phyloP scores from a whole-genome alignment of 2,888 invertebrate genomes.

The Mesopsocus fuscifrons region DNA sequence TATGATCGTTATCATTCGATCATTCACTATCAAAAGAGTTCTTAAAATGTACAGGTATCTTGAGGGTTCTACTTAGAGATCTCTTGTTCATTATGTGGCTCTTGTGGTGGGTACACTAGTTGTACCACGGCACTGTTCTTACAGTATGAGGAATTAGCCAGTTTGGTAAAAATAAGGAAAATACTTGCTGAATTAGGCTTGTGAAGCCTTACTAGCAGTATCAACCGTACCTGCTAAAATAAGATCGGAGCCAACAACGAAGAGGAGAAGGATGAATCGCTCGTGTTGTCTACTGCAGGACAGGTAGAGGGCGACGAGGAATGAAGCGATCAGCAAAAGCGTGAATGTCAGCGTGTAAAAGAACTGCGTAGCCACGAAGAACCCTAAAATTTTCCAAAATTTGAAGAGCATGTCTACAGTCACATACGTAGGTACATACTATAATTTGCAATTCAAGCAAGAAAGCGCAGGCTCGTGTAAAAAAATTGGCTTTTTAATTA shows the following conservation, averaged over 20 bases:
- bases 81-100: too few relatives aligned
- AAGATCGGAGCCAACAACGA: slow-evolving; percentile 53
- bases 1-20: too few relatives aligned
- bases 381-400: too few relatives aligned
- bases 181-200: too few relatives aligned
- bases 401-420: too few relatives aligned
- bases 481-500: slow-evolving; percentile 3
- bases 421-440: neutral
- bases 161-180: too few relatives aligned
- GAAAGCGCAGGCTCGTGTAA: neutral
- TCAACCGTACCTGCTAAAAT: slow-evolving; percentile 45
- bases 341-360: slow-evolving; percentile 82
- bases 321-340: slow-evolving; percentile 51
- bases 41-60: too few relatives aligned
- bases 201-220: too few relatives aligned
- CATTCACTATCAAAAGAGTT: neutral
- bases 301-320: slow-evolving; percentile 52
- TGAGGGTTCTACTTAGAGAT: too few relatives aligned
- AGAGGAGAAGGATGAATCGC: slow-evolving; percentile 50
- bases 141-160: too few relatives aligned
- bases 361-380: slow-evolving; percentile 85
- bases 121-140: too few relatives aligned
- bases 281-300: slow-evolving; percentile 58
- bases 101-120: too few relatives aligned
- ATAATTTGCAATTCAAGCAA: neutral